phyloP scores from a whole-genome alignment of 1,140 invertebrate genomes.

The Homalodisca vitripennis region DNA sequence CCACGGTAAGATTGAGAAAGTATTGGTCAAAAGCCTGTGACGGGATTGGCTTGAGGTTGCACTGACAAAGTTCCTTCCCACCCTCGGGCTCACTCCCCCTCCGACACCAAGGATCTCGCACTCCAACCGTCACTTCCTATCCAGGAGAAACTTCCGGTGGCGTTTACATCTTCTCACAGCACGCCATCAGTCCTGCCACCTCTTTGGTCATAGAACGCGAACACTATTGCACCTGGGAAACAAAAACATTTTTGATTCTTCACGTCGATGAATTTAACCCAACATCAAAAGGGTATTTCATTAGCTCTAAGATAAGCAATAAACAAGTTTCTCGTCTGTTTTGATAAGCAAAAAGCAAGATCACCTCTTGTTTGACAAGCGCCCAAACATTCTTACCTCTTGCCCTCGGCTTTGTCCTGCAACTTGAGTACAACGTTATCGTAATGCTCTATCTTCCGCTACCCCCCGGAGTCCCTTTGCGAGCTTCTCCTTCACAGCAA shows the following conservation, averaged over 20 bases:
- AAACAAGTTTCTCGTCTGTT: too few relatives aligned
- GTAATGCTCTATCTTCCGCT: conserved; percentile 78
- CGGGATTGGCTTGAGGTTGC: conserved; percentile 85
- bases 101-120: conserved; percentile 70
- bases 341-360: too few relatives aligned
- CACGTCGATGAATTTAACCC: too few relatives aligned
- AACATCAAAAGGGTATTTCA: too few relatives aligned
- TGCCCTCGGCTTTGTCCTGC: conserved; percentile 77
- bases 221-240: conserved; percentile 85
- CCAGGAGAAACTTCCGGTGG: conserved; percentile 90
- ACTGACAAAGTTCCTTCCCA: conserved; percentile 88
- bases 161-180: conserved; percentile 93
- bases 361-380: too few relatives aligned
- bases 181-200: conserved; percentile 89
- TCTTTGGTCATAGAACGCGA: conserved; percentile 93
- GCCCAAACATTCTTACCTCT: too few relatives aligned
- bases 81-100: conserved; percentile 69
- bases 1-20: conserved; percentile 78
- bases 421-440: conserved; percentile 83
- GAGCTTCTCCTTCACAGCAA: conserved; percentile 89
- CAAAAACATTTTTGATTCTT: background rate
- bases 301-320: too few relatives aligned
- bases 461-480: conserved; percentile 94
- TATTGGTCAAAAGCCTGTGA: conserved; percentile 84
- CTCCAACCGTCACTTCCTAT: conserved; percentile 95